Percentiles rank a stretch among this genome's conserved stretches.
Conservation (phyloP, 2,113 vertebrate species). For the Lathamus discolor region DNA sequence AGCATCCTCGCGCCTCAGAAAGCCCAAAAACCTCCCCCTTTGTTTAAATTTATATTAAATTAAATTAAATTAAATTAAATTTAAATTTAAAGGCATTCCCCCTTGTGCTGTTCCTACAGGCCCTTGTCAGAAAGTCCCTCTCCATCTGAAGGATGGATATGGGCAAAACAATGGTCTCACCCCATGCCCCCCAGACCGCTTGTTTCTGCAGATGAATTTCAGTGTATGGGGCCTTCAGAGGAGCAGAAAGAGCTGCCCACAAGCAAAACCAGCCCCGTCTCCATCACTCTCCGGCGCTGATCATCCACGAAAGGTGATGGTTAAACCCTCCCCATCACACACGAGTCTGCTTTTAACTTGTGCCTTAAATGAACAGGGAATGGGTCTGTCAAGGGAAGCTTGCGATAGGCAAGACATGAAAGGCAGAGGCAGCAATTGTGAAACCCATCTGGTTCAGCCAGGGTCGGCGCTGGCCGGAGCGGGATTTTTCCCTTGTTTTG, state of each 20-base stretch:
- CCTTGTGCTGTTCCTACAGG: neutral
- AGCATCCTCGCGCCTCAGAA: neutral
- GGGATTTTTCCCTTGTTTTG: neutral
- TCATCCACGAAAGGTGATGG: fast-evolving
- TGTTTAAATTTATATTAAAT: too few species aligned
- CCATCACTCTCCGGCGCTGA: neutral
- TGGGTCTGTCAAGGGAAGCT: neutral
- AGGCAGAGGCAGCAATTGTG: neutral
- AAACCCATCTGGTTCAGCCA: neutral
- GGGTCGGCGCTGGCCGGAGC: neutral
- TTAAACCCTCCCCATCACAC: neutral
- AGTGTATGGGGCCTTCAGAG: neutral
- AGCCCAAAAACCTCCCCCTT: neutral
- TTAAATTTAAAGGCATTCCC: neutral
- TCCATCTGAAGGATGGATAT: neutral
- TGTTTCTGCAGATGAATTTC: neutral
- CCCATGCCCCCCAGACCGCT: neutral
- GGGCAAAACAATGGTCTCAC: neutral
- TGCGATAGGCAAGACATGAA: neutral
- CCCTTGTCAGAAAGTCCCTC: neutral
- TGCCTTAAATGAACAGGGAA: neutral
- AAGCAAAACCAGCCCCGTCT: neutral
- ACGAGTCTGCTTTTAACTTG: neutral
- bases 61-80: too few species aligned
- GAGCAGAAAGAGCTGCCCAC: neutral